Evolutionary conservation across 92 coral and sea anemone species (phyloP), one percentile per base, ranked within the genome.

Genomic region (Epizoanthus illoricatus): DNA sequence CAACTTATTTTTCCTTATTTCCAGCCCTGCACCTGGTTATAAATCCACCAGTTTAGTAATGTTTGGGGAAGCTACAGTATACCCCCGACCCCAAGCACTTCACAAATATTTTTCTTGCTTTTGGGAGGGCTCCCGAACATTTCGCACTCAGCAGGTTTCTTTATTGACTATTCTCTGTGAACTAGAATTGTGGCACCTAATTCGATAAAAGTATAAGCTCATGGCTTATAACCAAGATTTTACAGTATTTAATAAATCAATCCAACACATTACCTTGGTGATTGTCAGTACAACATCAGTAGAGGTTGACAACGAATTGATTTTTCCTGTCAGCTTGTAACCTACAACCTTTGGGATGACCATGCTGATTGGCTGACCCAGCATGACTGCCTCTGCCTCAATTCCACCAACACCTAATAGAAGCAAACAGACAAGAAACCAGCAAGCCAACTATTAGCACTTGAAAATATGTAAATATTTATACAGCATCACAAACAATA

Each of bases 381-480:
- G 87, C 99, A 96, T 96, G 11, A 96, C 99, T 5, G 99, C 99
- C 75, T 96, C 99, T 23, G 98, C 99, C 69, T 96, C 99, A 61
- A 96, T 96, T 40, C 99, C 99, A 82, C 99, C 99, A 76, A 96
- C 99, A 96, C 99, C 99, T 96, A 84, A 52, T 54, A 11, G n/a
- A 61, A 58, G 5, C 11, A 36, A 24, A 55, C 6, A 7, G 24
- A 19, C 49, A 5, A 3, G 21, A 28, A 23, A 17, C 0, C 69
- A 70, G 16, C 0, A 73, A 28, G 17, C 5, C 5, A 52, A 13
- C 42, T 11, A 28, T 28, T 28, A 28, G 33, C 33, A 28, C 33
- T 28, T 28, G 33, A 28, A 28, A 28, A n/a, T n/a, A n/a, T 28
- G 33, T 28, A 28, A 28, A 28, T 28, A 28, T 28, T 28, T 28